A percentile compares a stretch with the other conserved stretches of the same genome.
Conservation (phyloP, 2,113 vertebrate species). For the Rhodinocichla rosea region DNA sequence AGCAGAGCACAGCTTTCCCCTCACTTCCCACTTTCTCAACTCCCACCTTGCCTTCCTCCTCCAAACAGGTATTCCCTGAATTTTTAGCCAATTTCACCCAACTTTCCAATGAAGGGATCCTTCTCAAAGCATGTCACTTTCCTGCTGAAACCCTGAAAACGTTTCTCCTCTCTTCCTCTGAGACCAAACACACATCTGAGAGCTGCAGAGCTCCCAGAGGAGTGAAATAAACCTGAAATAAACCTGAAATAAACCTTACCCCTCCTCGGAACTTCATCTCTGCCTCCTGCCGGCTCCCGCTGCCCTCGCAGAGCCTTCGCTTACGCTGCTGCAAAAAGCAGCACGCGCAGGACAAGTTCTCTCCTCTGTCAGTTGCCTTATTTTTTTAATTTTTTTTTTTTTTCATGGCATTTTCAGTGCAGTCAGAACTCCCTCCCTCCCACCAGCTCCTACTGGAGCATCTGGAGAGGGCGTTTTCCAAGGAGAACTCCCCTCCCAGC, state of each 20-base stretch:
- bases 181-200: not conserved
- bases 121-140: not conserved
- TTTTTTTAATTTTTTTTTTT: not conserved
- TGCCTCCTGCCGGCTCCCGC: not conserved
- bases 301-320: not conserved
- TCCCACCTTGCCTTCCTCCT: not conserved
- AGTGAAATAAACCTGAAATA: not conserved
- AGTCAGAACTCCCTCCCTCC: constrained; percentile 50
- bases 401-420: constrained; percentile 39
- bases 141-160: not conserved
- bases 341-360: constrained; percentile 33
- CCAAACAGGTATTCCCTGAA: not conserved
- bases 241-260: constrained; percentile 58
- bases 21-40: not conserved
- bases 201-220: not conserved
- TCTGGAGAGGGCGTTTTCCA: constrained; percentile 27
- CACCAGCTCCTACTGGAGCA: constrained; percentile 61
- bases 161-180: not conserved
- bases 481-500: not conserved
- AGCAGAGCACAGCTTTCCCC: not conserved
- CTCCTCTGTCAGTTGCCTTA: constrained; percentile 37
- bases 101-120: not conserved
- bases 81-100: not conserved
- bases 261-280: constrained; percentile 67
- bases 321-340: not conserved